Evolutionary conservation across 2,113 vertebrate genomes (phyloP), one percentile per base, ranked within the genome.

Genomic region (Neogobius melanostomus): DNA sequence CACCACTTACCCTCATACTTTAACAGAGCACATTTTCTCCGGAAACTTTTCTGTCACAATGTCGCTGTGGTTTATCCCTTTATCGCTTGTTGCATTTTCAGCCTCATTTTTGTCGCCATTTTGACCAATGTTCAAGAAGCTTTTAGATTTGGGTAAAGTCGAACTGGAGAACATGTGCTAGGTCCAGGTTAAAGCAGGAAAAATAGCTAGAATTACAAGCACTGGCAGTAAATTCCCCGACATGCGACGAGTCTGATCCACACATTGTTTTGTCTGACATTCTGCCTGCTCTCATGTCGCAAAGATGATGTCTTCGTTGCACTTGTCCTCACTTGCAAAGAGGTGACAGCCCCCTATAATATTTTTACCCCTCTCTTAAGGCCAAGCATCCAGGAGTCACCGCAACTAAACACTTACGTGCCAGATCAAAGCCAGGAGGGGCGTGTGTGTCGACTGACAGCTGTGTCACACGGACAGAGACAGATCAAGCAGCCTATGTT

Each of bases 401-500:
- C 66, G 75, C 82, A 77, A 73, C 28, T 69, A 82, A 75, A 81
- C 62, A 57, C 77, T 64, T 77, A 72, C 36, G 53, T 73, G 50
- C 43, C 17, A 76, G 72, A 81, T 82, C 66, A 77, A 74, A 71
- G 77, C 68, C 73, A 74, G 77, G 73, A 77, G 75, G 66, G 14
- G 1, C 36, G 51, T 7, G 44, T 36, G 49, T 14, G 36, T 69
- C 66, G 21, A 64, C 66, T 64, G 81, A 79, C 83, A 84, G 78
- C 83, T 80, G 80, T 59, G 80, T 76, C 66, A 51, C 59, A 82
- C 52, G 48, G 54, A 62, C 60, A 79, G 54, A 74, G 74, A 72
- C 75, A 54, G 64, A 48, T 54, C 72, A 71, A 63, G 79, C 72
- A 67, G 74, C 66, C 83, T 84, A 80, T 76, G 83, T 82, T 82